Evolutionary conservation across 1,140 invertebrate genomes (phyloP).

Genomic region (Sarcophaga peregrina): DNA sequence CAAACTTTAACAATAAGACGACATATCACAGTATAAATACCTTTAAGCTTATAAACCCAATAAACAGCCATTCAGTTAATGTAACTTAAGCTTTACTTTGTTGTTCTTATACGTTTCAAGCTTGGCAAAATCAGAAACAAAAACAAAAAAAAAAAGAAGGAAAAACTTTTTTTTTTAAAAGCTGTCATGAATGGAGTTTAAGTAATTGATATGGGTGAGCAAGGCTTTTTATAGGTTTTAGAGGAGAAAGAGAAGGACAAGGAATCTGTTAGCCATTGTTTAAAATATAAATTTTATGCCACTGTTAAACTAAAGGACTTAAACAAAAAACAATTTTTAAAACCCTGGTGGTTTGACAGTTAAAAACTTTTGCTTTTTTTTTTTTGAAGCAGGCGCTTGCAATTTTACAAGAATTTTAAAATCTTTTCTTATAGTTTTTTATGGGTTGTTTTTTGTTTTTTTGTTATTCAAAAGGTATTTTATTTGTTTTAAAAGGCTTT

Average conservation of each 20-base stretch:
- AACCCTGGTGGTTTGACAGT: conserved; percentile 36
- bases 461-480: conserved; percentile 8
- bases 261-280: conserved; percentile 34
- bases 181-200: conserved; percentile 62
- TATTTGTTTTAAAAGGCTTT: neutral
- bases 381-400: neutral
- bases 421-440: neutral
- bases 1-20: conserved; percentile 32
- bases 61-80: neutral
- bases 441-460: conserved; percentile 13
- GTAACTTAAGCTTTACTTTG: neutral
- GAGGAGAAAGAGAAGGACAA: neutral
- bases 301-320: neutral
- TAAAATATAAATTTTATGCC: conserved; percentile 13
- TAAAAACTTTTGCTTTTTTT: conserved; percentile 1
- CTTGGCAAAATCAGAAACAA: no score
- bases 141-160: neutral
- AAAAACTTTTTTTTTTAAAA: neutral
- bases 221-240: conserved; percentile 32
- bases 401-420: conserved; percentile 40
- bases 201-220: conserved; percentile 66
- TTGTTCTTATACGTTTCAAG: neutral
- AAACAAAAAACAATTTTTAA: neutral
- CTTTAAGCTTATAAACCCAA: neutral
- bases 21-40: conserved; percentile 41